Percentiles rank a stretch among this genome's conserved stretches.
phyloP scores from a whole-genome alignment of 2,113 vertebrate genomes.

The Empidonax traillii region DNA sequence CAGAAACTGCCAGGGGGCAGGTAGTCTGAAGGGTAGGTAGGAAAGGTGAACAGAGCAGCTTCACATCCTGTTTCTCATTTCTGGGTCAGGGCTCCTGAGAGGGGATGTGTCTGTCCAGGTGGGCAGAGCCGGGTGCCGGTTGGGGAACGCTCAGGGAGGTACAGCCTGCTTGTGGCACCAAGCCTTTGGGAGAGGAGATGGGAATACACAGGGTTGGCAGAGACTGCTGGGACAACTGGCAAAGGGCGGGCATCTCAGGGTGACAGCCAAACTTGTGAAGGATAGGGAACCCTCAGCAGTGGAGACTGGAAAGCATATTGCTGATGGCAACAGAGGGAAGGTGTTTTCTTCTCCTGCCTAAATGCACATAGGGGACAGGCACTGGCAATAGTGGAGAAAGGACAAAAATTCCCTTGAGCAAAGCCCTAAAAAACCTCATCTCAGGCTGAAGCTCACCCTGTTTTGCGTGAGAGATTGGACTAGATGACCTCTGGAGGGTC shows the following conservation, averaged over 20 bases:
- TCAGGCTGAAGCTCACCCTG: background rate
- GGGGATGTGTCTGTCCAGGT: fast-evolving
- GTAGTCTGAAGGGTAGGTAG: background rate
- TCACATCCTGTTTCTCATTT: background rate
- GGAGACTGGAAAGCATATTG: background rate
- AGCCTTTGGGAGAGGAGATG: background rate
- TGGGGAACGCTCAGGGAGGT: fast-evolving
- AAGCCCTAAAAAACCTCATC: background rate
- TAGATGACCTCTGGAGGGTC: background rate
- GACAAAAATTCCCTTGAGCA: background rate
- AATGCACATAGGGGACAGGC: fast-evolving
- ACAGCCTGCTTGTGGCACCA: background rate
- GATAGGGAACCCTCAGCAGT: background rate
- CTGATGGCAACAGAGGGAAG: background rate
- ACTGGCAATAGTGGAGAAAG: background rate
- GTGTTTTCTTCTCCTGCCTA: background rate
- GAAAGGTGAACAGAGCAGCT: background rate
- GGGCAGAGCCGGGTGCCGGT: background rate
- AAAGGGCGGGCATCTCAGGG: background rate
- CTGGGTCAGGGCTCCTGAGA: background rate
- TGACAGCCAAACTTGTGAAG: background rate
- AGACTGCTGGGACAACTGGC: background rate
- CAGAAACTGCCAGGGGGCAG: background rate
- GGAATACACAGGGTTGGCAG: background rate
- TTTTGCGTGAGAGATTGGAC: background rate